Evolutionary conservation across 2,797 vertebrate genomes (phyloP).

Genomic region (Sebastes nivosus): DNA sequence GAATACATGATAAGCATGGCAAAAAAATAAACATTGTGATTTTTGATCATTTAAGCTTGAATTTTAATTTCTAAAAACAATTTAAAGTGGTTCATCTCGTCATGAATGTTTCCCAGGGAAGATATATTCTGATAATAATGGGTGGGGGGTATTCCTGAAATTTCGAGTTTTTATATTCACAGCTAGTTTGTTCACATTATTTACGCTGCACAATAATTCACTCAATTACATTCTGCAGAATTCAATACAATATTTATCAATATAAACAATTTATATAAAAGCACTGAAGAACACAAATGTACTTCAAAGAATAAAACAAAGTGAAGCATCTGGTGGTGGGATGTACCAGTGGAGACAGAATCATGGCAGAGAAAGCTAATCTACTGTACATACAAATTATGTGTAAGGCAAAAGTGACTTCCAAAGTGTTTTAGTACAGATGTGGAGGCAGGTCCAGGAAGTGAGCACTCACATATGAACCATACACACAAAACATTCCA

Average conservation of each 20-base stretch:
- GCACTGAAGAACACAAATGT: neutral
- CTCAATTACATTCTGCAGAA: conserved; percentile 3
- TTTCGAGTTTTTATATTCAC: conserved; percentile 27
- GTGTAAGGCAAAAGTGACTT: conserved; percentile 66
- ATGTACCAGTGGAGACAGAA: neutral
- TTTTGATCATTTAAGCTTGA: neutral
- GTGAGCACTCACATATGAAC: neutral
- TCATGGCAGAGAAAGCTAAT: neutral
- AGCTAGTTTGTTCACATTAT: conserved; percentile 35
- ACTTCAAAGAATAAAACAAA: neutral
- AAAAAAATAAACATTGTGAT: neutral
- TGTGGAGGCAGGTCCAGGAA: conserved; percentile 1
- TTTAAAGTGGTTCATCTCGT: neutral
- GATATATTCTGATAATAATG: neutral
- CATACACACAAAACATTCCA: neutral
- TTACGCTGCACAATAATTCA: conserved; percentile 19
- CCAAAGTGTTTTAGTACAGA: conserved; percentile 1
- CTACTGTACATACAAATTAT: neutral
- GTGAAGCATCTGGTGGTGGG: neutral
- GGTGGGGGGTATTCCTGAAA: neutral
- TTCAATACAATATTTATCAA: neutral
- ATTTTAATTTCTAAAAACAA: neutral
- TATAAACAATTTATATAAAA: conserved; percentile 17
- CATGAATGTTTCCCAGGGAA: neutral
- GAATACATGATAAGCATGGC: neutral